Evolutionary conservation across 1,140 invertebrate species (phyloP).

Genomic region (Drosophila chauvacae): DNA sequence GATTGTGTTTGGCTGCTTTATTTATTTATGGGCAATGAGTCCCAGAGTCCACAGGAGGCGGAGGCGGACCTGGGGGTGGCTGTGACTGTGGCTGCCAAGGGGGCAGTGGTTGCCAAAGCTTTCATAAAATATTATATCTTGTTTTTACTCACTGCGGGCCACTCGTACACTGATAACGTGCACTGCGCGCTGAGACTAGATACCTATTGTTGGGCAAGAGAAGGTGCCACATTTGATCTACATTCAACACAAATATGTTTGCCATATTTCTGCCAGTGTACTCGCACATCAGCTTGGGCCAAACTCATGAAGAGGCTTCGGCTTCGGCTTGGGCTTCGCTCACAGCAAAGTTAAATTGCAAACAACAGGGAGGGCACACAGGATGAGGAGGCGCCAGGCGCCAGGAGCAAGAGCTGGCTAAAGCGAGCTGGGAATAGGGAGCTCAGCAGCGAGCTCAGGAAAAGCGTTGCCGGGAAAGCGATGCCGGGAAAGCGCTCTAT

Average conservation of each 20-base stretch:
- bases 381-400: not conserved
- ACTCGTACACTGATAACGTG: slow-evolving; percentile 15
- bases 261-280: slow-evolving; percentile 5
- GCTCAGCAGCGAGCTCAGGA: not conserved
- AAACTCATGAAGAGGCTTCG: slow-evolving; percentile 50
- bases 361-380: slow-evolving; percentile 52
- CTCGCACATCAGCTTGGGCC: slow-evolving; percentile 40
- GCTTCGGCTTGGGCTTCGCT: slow-evolving; percentile 47
- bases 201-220: too few relatives aligned
- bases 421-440: slow-evolving; percentile 32
- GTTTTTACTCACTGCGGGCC: slow-evolving; percentile 48
- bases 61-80: not conserved
- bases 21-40: slow-evolving; percentile 73
- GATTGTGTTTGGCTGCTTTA: slow-evolving; percentile 80
- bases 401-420: not conserved
- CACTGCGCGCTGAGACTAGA: not conserved
- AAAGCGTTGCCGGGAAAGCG: not conserved
- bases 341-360: slow-evolving; percentile 75
- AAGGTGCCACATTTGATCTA: too few relatives aligned
- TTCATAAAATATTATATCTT: slow-evolving; percentile 81
- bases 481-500: not conserved
- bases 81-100: slow-evolving; percentile 4
- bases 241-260: too few relatives aligned
- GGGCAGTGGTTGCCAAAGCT: slow-evolving; percentile 26
- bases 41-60: slow-evolving; percentile 5